phyloP scores from a whole-genome alignment of 2,797 vertebrate genomes.

The Liasis olivaceus region DNA sequence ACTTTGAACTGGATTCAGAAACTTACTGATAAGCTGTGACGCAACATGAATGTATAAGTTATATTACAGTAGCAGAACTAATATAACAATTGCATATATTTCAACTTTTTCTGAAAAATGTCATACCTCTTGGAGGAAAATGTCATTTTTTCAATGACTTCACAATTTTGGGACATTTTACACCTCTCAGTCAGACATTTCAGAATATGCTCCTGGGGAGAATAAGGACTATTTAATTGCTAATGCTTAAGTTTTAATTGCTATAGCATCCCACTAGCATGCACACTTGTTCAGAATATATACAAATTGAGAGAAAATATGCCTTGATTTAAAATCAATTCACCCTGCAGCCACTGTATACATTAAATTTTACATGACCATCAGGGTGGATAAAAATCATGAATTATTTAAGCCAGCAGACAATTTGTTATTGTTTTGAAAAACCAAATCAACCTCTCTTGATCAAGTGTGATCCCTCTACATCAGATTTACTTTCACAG shows the following conservation, averaged over 20 bases:
- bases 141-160: background rate
- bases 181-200: background rate
- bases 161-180: background rate
- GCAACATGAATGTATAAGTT: background rate
- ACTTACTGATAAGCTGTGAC: background rate
- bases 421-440: background rate
- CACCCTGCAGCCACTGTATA: background rate
- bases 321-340: background rate
- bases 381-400: background rate
- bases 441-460: background rate
- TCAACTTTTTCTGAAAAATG: background rate
- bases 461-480: background rate
- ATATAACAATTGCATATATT: background rate
- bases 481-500: background rate
- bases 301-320: background rate
- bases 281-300: background rate
- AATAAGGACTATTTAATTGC: background rate
- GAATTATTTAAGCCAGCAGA: background rate
- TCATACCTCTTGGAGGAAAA: background rate
- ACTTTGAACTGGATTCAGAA: background rate
- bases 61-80: background rate
- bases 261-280: background rate
- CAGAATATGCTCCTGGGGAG: background rate
- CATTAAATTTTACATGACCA: background rate
- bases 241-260: background rate